These are phyloP conservation scores for Drosophila pseudotalamancana DNA, from an alignment of 2,888 invertebrate genomes.

Conservation along the genomic window DNA sequence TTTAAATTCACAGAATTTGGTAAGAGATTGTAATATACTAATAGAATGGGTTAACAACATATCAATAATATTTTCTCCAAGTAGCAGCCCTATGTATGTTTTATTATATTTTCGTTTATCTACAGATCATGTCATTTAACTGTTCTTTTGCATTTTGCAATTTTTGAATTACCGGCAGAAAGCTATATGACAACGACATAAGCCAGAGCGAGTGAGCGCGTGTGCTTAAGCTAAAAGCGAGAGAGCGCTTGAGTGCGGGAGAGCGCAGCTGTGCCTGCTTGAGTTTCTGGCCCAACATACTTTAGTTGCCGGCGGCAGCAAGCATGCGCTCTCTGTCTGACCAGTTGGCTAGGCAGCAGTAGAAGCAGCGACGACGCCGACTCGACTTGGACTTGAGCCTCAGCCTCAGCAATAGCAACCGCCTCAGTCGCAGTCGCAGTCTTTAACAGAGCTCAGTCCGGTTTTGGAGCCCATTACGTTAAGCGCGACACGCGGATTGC, in stretches of 20 bases:
- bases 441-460: conserved; percentile 68
- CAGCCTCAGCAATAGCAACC: conserved; percentile 50
- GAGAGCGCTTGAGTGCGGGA: conserved; percentile 24
- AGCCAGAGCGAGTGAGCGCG: conserved; percentile 17
- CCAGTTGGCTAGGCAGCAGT: conserved; percentile 33
- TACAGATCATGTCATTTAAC: neutral
- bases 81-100: accelerated
- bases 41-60: too few species aligned
- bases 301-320: conserved; percentile 63
- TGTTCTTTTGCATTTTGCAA: conserved; percentile 14
- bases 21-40: too few species aligned
- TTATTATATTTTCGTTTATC: neutral
- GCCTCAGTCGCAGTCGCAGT: conserved; percentile 52
- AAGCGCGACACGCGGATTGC: conserved; percentile 66
- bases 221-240: conserved; percentile 2
- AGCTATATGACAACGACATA: neutral
- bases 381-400: conserved; percentile 40
- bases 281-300: conserved; percentile 32
- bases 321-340: conserved; percentile 77
- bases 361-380: conserved; percentile 21
- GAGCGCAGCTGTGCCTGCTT: conserved; percentile 20
- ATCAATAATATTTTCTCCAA: neutral
- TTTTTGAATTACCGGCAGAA: conserved; percentile 16
- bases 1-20: too few species aligned
- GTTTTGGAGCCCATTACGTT: conserved; percentile 79